Conservation (phyloP, 2,888 invertebrate genomes). For the Aromia moschata region DNA sequence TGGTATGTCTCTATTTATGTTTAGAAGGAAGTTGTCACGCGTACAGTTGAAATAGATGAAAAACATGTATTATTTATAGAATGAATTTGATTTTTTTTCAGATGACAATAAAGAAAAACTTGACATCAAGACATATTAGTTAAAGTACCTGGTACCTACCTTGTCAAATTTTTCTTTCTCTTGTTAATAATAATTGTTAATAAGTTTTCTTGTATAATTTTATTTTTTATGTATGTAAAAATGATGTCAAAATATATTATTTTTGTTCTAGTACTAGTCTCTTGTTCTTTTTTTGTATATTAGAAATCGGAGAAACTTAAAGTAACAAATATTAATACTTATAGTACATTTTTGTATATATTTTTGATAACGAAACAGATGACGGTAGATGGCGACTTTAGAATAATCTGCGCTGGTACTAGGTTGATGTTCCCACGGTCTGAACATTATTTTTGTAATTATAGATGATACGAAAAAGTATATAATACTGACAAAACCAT, state of each 20-base stretch:
- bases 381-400: too few species aligned
- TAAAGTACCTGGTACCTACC: conserved; percentile 9
- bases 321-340: too few species aligned
- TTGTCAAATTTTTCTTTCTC: conserved; percentile 29
- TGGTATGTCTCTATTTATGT: conserved; percentile 6
- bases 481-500: too few species aligned
- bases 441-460: too few species aligned
- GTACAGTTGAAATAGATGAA: conserved; percentile 1
- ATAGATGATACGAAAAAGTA: too few species aligned
- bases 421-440: too few species aligned
- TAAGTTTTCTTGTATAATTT: conserved; percentile 44
- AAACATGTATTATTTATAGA: conserved; percentile 23
- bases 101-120: conserved; percentile 24
- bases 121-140: conserved; percentile 21
- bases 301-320: too few species aligned
- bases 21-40: background rate
- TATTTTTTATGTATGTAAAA: conserved; percentile 45
- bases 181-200: conserved; percentile 36
- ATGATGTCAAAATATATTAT: conserved; percentile 36
- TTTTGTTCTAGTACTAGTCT: conserved; percentile 32
- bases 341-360: too few species aligned
- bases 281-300: conserved; percentile 1
- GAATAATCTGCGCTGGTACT: too few species aligned
- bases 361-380: too few species aligned
- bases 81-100: conserved; percentile 34